Percentiles rank a stretch among this genome's conserved stretches.
Conservation (phyloP, 2,113 vertebrate genomes). For the Ailuropoda melanoleuca region DNA sequence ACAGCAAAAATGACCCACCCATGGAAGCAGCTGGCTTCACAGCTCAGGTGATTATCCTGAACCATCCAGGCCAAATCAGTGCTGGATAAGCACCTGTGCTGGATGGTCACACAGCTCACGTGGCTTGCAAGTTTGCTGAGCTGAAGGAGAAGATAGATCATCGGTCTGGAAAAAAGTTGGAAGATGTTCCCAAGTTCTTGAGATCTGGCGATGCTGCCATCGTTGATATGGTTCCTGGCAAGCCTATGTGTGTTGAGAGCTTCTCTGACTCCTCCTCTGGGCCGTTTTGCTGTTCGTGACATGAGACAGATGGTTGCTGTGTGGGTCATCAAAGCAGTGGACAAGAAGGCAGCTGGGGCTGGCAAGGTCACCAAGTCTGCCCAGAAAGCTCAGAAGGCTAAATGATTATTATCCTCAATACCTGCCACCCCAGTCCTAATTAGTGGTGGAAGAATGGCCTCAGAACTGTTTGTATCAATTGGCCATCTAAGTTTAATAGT, state of each 20-base stretch:
- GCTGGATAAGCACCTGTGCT: neutral
- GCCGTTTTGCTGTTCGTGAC: neutral
- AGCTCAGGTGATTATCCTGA: neutral
- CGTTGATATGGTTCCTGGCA: neutral
- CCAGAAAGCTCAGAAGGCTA: neutral
- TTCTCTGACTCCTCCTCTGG: neutral
- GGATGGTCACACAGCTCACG: neutral
- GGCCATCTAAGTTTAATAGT: neutral
- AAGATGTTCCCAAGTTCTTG: neutral
- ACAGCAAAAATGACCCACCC: neutral
- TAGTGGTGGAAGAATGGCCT: neutral
- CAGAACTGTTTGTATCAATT: neutral
- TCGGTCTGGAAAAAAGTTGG: neutral
- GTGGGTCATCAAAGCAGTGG: neutral
- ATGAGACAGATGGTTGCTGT: neutral
- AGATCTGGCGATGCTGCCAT: neutral
- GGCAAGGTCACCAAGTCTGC: neutral
- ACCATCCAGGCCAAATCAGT: neutral
- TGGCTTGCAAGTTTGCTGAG: neutral
- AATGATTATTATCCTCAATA: neutral
- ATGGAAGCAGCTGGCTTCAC: neutral
- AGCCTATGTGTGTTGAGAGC: neutral
- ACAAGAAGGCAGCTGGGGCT: neutral
- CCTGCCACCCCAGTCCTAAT: neutral
- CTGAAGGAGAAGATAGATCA: neutral